Base-by-base conservation (phyloP, 92 coral and sea anemone species). In the Actinernus sp. region DNA sequence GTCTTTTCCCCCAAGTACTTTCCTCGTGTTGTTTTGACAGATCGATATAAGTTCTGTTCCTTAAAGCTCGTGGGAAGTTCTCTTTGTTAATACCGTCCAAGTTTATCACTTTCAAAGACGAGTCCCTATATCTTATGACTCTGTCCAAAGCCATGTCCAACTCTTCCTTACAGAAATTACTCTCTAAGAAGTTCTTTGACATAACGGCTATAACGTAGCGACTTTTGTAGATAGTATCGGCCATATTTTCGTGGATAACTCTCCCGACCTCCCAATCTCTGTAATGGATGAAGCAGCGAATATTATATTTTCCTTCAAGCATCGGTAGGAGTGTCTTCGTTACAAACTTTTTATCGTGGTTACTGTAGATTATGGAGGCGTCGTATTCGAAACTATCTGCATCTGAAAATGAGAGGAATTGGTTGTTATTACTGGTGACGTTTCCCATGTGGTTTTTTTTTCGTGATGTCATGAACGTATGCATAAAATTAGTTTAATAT, bases 291-390 rank as follows among this genome's bases (percentile, higher is more conserved):
- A 36, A 68, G 40, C 75, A 68, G 28, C 55, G 55, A 19, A 68
- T 38, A 20, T 68, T 53, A 41, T 52, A 33, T 38, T 54, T 27
- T 11, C 19, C 25, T 34, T 68, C 75, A 0, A 68, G 53, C 12
- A 68, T 38, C 14, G 75, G 75, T 16, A 68, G 23, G 0, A 68
- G 53, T 6, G 22, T 28, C 16, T 68, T 40, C 13, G 27, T 38
- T 14, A 68, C 54, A 28, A 54, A 68, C 8, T 68, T 13, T 26
- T 54, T 30, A 31, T 68, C 75, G 23, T 24, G 21, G 12, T 25
- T 31, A 54, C 75, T 68, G 41, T 33, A 68, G 7, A 68, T 21
- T 3, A 68, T 68, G 0, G 75, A 68, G 20, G 75, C 59, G 63
- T 68, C 75, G 19, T 68, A 54, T 24, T 54, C 48, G 51, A 31